Evolutionary conservation across 2,797 vertebrate genomes (phyloP).

Genomic region (Sternotherus odoratus): DNA sequence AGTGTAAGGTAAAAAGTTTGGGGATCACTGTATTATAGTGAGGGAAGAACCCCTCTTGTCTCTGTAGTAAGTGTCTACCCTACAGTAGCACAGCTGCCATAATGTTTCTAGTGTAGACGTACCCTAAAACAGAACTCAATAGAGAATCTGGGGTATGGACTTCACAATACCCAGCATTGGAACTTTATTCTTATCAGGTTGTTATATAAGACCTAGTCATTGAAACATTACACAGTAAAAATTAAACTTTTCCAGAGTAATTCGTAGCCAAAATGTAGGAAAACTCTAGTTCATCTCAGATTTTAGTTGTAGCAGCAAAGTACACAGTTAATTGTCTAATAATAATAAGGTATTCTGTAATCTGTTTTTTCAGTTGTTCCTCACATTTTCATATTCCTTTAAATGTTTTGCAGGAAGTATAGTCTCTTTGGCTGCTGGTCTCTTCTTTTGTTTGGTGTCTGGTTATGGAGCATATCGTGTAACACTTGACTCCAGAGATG

Average conservation of each 20-base stretch:
- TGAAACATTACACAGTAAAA: background rate
- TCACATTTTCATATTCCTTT: background rate
- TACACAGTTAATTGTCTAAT: background rate
- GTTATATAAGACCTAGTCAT: background rate
- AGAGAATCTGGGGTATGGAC: too few relatives aligned
- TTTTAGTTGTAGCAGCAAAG: background rate
- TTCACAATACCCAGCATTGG: too few relatives aligned
- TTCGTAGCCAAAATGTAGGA: background rate
- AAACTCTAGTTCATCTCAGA: background rate
- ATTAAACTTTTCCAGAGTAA: background rate
- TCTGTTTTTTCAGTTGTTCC: background rate
- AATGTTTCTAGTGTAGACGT: background rate
- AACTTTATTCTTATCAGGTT: too few relatives aligned
- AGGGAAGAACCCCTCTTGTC: background rate
- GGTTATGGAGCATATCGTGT: constrained; percentile 90
- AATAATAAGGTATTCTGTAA: background rate
- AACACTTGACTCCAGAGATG: constrained; percentile 84
- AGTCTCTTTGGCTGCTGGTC: constrained; percentile 90
- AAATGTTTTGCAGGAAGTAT: constrained; percentile 84
- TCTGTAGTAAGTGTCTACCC: background rate
- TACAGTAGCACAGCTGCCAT: background rate
- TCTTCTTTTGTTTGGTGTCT: constrained; percentile 88
- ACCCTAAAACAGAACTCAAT: background rate
- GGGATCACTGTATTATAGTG: background rate
- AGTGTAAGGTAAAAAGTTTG: too few relatives aligned